Conservation (phyloP, 2,888 invertebrate species). For the Pimpla rufipes region DNA sequence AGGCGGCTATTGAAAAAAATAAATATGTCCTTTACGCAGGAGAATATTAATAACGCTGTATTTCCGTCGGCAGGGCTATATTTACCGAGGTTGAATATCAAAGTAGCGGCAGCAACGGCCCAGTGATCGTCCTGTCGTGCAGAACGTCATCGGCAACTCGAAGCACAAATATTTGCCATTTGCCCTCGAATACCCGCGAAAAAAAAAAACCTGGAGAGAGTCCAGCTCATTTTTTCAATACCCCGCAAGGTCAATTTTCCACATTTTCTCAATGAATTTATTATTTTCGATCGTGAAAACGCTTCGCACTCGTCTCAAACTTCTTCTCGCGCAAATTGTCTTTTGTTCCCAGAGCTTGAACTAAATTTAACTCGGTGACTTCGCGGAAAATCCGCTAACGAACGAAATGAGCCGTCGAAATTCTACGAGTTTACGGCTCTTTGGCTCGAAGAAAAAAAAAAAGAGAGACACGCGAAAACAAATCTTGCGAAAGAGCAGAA, state of each 20-base stretch:
- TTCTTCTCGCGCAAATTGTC: neutral
- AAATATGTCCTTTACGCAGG: neutral
- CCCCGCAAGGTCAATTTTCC: too few relatives aligned
- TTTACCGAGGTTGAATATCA: neutral
- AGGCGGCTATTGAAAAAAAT: neutral
- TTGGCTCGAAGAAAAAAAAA: neutral
- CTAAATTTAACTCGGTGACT: neutral
- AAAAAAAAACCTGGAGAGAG: neutral
- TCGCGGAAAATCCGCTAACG: neutral
- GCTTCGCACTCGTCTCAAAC: neutral
- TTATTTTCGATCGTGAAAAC: too few relatives aligned
- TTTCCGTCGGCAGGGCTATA: neutral
- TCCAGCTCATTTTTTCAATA: too few relatives aligned
- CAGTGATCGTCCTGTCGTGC: neutral
- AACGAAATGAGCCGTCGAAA: neutral
- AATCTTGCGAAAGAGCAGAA: neutral
- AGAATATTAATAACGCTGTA: neutral
- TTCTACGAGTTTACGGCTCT: too few relatives aligned
- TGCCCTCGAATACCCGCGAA: too few relatives aligned
- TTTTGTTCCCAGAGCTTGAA: neutral
- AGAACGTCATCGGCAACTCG: neutral
- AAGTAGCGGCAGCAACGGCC: neutral
- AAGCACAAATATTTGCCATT: neutral
- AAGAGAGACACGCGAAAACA: neutral
- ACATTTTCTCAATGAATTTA: too few relatives aligned